A percentile compares a stretch with the other conserved stretches of the same genome.
Evolutionary conservation across 2,113 vertebrate genomes (phyloP).

Genomic region (Malurus elegans): DNA sequence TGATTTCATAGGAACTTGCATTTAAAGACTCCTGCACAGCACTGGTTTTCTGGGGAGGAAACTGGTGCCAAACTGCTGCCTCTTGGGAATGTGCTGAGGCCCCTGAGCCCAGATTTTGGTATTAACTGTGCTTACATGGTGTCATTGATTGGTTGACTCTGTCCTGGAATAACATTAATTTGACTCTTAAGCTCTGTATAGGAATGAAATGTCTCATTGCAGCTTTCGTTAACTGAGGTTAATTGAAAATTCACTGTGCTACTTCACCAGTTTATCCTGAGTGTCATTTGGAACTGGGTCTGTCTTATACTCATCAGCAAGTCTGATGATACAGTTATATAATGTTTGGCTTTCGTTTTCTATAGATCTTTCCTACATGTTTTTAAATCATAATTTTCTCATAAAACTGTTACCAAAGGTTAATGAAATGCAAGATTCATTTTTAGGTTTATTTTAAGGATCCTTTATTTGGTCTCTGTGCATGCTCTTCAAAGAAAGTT

Average conservation of each 20-base stretch:
- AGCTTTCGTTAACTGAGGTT: not conserved
- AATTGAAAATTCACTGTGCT: not conserved
- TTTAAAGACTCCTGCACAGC: not conserved
- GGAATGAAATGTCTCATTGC: not conserved
- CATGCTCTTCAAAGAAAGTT: not conserved
- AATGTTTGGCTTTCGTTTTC: not conserved
- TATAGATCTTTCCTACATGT: not conserved
- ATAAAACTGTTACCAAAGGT: not conserved
- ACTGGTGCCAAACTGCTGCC: not conserved
- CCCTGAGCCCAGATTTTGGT: not conserved
- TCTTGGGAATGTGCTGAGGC: not conserved
- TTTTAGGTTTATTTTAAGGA: slow-evolving; percentile 5
- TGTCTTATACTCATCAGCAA: not conserved
- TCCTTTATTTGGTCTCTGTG: not conserved
- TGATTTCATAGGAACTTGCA: not conserved
- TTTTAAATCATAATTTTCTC: not conserved
- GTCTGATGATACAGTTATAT: not conserved
- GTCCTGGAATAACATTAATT: not conserved
- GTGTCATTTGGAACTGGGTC: not conserved
- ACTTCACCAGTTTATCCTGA: not conserved
- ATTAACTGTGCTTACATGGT: not conserved
- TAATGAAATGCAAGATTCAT: not conserved
- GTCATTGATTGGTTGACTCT: not conserved
- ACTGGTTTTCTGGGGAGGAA: not conserved
- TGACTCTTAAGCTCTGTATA: not conserved